These are phyloP conservation scores for Helicoverpa armigera DNA, from an alignment of 1,140 invertebrate species.

Conservation along the genomic window DNA sequence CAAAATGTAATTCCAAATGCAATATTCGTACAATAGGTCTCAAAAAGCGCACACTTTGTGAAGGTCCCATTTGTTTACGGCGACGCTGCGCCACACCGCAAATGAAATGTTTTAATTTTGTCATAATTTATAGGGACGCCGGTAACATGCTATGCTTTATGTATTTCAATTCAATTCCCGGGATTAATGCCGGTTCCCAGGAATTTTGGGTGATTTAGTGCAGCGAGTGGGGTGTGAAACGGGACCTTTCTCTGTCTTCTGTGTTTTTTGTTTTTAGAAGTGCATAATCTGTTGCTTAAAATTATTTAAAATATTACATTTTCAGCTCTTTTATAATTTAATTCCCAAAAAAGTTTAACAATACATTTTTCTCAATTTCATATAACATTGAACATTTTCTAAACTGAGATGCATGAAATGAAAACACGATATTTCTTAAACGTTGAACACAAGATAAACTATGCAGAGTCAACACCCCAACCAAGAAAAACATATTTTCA, in stretches of 20 bases:
- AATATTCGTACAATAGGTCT: conserved; percentile 9
- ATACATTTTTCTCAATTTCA: too few relatives aligned
- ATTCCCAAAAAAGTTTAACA: too few relatives aligned
- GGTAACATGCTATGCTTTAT: conserved; percentile 39
- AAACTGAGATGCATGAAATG: too few relatives aligned
- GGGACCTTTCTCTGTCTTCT: neutral
- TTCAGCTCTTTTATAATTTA: too few relatives aligned
- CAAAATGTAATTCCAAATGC: conserved; percentile 1
- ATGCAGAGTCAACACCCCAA: neutral
- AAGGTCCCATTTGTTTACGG: conserved; percentile 23
- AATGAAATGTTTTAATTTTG: conserved; percentile 59
- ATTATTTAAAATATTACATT: too few relatives aligned
- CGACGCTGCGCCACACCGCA: conserved; percentile 4
- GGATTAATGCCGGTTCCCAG: conserved; percentile 20
- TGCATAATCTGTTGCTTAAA: too few relatives aligned
- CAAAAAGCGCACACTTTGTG: conserved; percentile 14
- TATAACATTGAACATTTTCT: too few relatives aligned
- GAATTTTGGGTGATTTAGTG: conserved; percentile 26
- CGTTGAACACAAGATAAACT: neutral
- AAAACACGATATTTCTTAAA: neutral
- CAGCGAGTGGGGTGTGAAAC: neutral
- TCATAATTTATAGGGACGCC: conserved; percentile 58
- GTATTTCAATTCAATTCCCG: conserved; percentile 44
- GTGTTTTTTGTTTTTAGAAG: too few relatives aligned
- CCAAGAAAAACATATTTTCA: conserved; percentile 22